These are phyloP conservation scores for Megalops atlanticus DNA, from an alignment of 2,113 vertebrate genomes.

Conservation along the genomic window DNA sequence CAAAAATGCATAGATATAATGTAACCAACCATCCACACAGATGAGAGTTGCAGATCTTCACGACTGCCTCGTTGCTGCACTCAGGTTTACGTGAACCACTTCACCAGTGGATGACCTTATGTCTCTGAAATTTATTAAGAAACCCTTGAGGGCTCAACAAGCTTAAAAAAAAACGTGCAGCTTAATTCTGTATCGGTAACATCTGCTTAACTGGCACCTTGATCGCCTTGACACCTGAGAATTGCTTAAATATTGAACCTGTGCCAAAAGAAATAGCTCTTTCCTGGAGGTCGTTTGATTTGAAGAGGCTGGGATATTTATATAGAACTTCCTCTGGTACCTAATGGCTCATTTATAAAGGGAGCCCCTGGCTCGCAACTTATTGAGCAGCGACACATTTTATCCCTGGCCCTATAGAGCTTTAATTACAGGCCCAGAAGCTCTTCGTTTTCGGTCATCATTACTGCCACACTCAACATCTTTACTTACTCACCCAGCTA, in stretches of 20 bases:
- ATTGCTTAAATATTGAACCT: constrained; percentile 2
- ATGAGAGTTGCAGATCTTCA: neutral
- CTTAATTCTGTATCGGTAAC: neutral
- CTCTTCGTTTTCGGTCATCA: neutral
- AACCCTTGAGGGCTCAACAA: neutral
- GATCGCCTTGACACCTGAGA: constrained; percentile 3
- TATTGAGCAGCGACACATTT: neutral
- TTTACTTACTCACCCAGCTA: neutral
- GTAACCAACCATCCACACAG: too few species aligned
- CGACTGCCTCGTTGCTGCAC: neutral
- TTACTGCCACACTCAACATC: neutral
- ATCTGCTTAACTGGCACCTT: constrained; percentile 4
- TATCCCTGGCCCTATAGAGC: neutral
- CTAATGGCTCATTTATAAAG: neutral
- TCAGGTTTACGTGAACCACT: neutral
- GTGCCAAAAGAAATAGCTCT: neutral
- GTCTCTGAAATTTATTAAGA: neutral
- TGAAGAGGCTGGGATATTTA: neutral
- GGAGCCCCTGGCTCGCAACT: neutral
- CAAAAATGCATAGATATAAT: neutral
- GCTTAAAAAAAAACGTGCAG: neutral
- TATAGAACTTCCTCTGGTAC: neutral
- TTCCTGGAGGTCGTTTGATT: constrained; percentile 1
- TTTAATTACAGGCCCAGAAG: neutral
- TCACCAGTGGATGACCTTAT: neutral